Base-by-base conservation (phyloP, 2,888 invertebrate genomes). In the Morpho helenor region DNA sequence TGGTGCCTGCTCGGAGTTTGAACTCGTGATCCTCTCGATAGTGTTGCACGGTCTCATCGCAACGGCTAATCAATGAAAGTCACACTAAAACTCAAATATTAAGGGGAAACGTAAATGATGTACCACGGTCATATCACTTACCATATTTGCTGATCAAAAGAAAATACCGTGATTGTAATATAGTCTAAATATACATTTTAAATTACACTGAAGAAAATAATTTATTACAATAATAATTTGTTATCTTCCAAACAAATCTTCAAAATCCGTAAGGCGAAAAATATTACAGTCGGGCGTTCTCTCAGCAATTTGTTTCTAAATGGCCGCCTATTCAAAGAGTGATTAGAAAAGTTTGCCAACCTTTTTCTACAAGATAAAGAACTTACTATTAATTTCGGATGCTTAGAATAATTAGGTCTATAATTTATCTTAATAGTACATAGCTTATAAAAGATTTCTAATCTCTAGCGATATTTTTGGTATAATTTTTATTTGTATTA, bases 281-380 rank as follows among this genome's bases (percentile, higher is more conserved):
- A 47, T 23, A 46, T 43, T 56, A 56, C 46, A 79, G 72, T 61
- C 64, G 62, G 60, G 51, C 72, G 80, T 80, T 71, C 79, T 79
- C 67, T 68, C 66, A 68, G 74, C 80, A 80, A 82, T 82, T 83
- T 80, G 80, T 82, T 79, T 79, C 75, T 72, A 74, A 81, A 76
- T 76, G 76, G 79, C 75, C 78, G 74, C 71, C 73, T 76, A 76
- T 78, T 79, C 73, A 69, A 76, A 73, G 67, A 67, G 74, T 80
- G 82, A 80, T 86, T 82, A 80, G 70, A 68, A 75, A 83, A 82
- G 77, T 82, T 84, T 74, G 42, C 41, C n/a, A 45, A 23, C 45
- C 45, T 50, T 50, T 42, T 46, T 60, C 44, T 9, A 47, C 8
- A 56, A 56, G 50, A 54, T 55, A 55, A 57, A 60, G 51, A 54